Evolutionary conservation across 2,797 vertebrate genomes (phyloP), one percentile per base, ranked within the genome.

Genomic region (Botia kubotai): DNA sequence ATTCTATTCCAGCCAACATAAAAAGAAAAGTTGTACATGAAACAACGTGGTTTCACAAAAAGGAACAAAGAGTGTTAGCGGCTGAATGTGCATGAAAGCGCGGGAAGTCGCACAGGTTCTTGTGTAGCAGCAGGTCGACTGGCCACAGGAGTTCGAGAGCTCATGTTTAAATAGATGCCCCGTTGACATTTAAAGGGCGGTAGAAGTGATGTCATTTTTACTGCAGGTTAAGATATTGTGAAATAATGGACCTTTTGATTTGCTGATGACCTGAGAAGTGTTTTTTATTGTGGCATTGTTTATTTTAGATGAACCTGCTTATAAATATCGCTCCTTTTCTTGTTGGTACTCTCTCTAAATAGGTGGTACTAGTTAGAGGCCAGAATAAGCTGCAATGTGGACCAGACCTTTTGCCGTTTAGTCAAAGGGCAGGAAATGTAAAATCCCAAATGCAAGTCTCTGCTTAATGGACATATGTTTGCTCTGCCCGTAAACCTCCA

Each of bases 391-490:
- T 29, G 11, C 6, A 16, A 3, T 62, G 26, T 29, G 13, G 5
- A 29, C 57, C 26, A 62, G 60, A n/a, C 70, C 48, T 10, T 48
- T 33, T 21, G 36, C 67, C 68, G 10, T 62, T 62, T 23, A 70
- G 57, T 55, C 10, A 39, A 33, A 62, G 73, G 46, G 53, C 39
- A 63, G 26, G 14, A 68, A 63, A 80, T 82, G 23, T 69, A 53
- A 71, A 65, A 78, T 80, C 84, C 72, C 57, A 71, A 75, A 78
- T 68, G 50, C 62, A 82, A 70, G 66, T 82, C 29, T 43, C 68
- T 72, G 53, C 39, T 33, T 80, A 83, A 79, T 80, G 71, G 43
- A 78, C 58, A 68, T 57, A 70, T 77, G 69, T 71, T 83, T 75
- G 69, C 75, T 73, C 10, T 77, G 43, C 62, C 67, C 65, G 48